Base-by-base conservation (phyloP, 1,140 invertebrate genomes). In the Habropoda laboriosa region DNA sequence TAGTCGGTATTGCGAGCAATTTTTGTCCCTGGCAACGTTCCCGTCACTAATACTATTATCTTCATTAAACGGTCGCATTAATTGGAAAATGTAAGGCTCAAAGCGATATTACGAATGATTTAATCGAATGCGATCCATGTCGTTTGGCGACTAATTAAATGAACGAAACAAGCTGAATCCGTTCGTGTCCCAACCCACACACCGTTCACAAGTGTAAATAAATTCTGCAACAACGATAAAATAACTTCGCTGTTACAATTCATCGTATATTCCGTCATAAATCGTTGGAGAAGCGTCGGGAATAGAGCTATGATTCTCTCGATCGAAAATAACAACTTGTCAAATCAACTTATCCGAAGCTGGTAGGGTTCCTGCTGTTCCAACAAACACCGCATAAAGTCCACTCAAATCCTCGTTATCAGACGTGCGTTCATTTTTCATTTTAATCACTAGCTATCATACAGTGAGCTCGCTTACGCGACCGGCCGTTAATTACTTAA, bases 401-500 rank as follows among this genome's bases (percentile, higher is more conserved):
- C 76, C 76, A 49, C 75, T 78, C 68, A 32, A 47, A 79, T 73
- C 47, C 68, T 79, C 77, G 77, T 84, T 72, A 74, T 80, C 81
- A 42, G 73, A 47, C n/a, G 57, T 10, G 27, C 58, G 82, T 66
- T 58, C 81, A 70, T 80, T 72, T 80, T 75, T 82, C 80, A 83
- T 80, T 82, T 82, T 83, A 78, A 80, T 81, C 49, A 70, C 81
- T 72, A 61, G 38, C 64, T 67, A 55, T n/a, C 63, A 3, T 24
- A 27, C 61, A 38, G 42, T 47, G 42, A 38, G 42, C 40, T 66
- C 40, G 68, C 35, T 81, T 81, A 73, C 68, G 57, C 45, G 42
- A 55, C 10, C 45, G 18, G 6, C 40, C 80, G 75, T 71, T 86
- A 86, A 86, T 86, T 86, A 86, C 85, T 85, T 81, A 86, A 85